These are phyloP conservation scores for Halisarca cf. caerulea DNA, from an alignment of 37 sponge, comb jelly and placozoan genomes.

Conservation along the genomic window DNA sequence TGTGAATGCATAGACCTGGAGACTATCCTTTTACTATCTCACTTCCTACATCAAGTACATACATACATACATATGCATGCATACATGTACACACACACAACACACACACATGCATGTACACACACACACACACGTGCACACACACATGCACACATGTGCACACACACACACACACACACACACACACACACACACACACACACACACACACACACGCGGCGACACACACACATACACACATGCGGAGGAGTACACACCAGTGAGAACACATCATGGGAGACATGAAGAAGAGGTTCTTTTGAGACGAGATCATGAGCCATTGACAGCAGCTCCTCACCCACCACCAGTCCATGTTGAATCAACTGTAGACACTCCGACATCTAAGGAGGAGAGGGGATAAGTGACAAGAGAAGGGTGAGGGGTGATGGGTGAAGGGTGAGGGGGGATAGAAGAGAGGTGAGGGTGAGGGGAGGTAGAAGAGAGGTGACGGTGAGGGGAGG, in stretches of 20 bases:
- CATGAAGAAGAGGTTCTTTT: conserved; percentile 2
- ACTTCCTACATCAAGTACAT: no score
- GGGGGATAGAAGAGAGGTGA: not conserved
- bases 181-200: conserved; percentile 3
- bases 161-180: not conserved
- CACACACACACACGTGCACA: no score
- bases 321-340: conserved; percentile 49
- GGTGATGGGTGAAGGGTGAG: not conserved
- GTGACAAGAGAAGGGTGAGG: not conserved
- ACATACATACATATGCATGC: no score
- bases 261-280: conserved; percentile 22
- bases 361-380: not conserved
- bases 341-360: not conserved
- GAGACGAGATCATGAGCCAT: conserved; percentile 32
- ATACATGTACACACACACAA: no score
- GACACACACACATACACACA: not conserved
- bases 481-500: not conserved
- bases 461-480: not conserved
- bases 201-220: conserved; percentile 1
- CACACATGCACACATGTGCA: not conserved
- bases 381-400: not conserved
- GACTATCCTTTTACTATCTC: no score
- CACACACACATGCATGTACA: no score
- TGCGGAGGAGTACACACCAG: not conserved
- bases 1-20: no score